Evolutionary conservation across 1,140 invertebrate genomes (phyloP).

Genomic region (Drosophila lacteicornis): DNA sequence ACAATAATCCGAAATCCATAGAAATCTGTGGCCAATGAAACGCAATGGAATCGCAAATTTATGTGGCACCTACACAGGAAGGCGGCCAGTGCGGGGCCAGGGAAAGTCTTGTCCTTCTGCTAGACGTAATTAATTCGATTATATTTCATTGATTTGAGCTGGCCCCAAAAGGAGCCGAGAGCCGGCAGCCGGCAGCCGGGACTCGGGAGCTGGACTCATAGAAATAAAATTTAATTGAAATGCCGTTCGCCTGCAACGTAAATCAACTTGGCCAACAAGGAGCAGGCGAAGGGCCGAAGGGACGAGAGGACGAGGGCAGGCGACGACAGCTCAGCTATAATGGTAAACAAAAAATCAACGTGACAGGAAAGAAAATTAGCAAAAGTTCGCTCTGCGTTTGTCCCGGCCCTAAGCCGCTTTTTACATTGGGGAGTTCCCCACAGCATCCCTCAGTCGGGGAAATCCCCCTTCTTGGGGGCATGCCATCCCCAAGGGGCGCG

Average conservation of each 20-base stretch:
- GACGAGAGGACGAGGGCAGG: conserved; percentile 22
- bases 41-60: conserved; percentile 79
- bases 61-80: conserved; percentile 61
- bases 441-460: conserved; percentile 15
- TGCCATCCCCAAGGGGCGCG: conserved; percentile 63
- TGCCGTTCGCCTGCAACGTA: conserved; percentile 75
- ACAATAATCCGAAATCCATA: conserved; percentile 74
- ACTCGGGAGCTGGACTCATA: conserved; percentile 51
- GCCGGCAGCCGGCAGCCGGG: background rate
- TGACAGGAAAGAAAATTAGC: conserved; percentile 83
- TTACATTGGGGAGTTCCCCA: conserved; percentile 42
- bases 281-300: background rate
- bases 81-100: background rate
- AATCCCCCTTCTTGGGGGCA: conserved; percentile 7
- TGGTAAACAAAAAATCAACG: conserved; percentile 84
- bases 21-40: conserved; percentile 74
- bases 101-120: conserved; percentile 32
- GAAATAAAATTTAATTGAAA: conserved; percentile 84
- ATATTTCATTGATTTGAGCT: conserved; percentile 83
- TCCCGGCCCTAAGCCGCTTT: conserved; percentile 72
- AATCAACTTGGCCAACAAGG: conserved; percentile 67
- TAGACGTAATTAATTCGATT: conserved; percentile 84
- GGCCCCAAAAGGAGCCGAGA: conserved; percentile 17
- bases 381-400: conserved; percentile 66
- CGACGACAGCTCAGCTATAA: conserved; percentile 79